A percentile compares a stretch with the other conserved stretches of the same genome.
Conservation (phyloP, 2,113 vertebrate genomes). For the Daboia siamensis region DNA sequence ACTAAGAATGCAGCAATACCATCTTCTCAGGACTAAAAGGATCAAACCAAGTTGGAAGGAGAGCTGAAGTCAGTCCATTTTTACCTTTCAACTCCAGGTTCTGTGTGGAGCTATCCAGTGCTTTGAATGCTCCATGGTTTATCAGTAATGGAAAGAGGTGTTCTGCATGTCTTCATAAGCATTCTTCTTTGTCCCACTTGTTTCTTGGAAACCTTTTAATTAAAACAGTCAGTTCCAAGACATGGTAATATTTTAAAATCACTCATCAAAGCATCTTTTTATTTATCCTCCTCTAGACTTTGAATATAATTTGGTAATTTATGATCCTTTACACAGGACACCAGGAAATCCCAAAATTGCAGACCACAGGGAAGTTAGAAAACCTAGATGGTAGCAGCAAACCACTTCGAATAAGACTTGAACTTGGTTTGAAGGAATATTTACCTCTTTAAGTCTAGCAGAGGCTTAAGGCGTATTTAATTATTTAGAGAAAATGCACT, state of each 20-base stretch:
- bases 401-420: background rate
- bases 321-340: background rate
- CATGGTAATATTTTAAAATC: background rate
- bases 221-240: background rate
- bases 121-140: background rate
- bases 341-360: background rate
- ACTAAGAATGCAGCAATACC: background rate
- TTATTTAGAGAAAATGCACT: background rate
- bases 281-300: background rate
- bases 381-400: background rate
- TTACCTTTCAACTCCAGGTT: background rate
- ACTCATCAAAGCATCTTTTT: background rate
- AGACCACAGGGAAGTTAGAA: background rate
- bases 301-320: background rate
- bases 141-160: background rate
- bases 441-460: background rate
- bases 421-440: background rate
- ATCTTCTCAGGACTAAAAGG: background rate
- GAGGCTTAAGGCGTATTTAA: background rate
- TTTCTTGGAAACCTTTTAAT: background rate
- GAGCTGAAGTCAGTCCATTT: background rate
- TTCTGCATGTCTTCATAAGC: background rate
- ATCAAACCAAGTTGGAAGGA: background rate
- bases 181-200: background rate
- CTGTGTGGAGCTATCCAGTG: background rate